Evolutionary conservation across 1,140 invertebrate species (phyloP).

Genomic region (Platyscapa corneri): DNA sequence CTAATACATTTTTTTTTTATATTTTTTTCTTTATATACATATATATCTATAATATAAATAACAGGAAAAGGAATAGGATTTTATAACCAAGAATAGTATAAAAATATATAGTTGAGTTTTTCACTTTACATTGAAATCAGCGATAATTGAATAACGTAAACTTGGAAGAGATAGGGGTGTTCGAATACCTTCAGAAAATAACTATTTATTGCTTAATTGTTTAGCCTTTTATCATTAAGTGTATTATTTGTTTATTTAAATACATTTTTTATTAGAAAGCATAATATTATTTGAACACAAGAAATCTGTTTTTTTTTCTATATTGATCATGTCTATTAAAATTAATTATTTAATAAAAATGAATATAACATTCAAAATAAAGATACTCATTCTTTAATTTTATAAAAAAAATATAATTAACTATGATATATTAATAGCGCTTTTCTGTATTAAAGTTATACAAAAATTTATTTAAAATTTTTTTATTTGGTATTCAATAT

Average conservation of each 20-base stretch:
- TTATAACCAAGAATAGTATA: slow-evolving; percentile 57
- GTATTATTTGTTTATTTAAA: too few species aligned
- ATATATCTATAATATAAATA: slow-evolving; percentile 42
- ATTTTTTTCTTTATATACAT: slow-evolving; percentile 39
- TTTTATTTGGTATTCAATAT: neutral
- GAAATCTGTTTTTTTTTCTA: slow-evolving; percentile 5
- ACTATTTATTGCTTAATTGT: slow-evolving; percentile 45
- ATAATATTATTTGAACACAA: neutral
- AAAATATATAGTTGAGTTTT: slow-evolving; percentile 57
- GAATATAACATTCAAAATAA: neutral
- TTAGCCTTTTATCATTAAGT: slow-evolving; percentile 28
- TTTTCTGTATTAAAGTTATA: neutral
- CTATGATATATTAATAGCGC: neutral
- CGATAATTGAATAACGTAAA: slow-evolving; percentile 19
- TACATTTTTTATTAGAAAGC: neutral
- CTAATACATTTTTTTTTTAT: slow-evolving; percentile 29
- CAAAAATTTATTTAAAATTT: neutral
- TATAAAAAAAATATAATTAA: neutral
- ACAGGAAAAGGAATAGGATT: slow-evolving; percentile 49
- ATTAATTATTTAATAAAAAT: slow-evolving; percentile 22
- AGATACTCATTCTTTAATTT: neutral
- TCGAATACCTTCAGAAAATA: slow-evolving; percentile 13
- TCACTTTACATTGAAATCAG: slow-evolving; percentile 49
- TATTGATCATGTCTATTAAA: neutral
- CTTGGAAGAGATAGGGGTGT: neutral